Percentiles rank a stretch among this genome's conserved stretches.
phyloP scores from a whole-genome alignment of 1,140 invertebrate genomes.

The Bathynomus jamesi region DNA sequence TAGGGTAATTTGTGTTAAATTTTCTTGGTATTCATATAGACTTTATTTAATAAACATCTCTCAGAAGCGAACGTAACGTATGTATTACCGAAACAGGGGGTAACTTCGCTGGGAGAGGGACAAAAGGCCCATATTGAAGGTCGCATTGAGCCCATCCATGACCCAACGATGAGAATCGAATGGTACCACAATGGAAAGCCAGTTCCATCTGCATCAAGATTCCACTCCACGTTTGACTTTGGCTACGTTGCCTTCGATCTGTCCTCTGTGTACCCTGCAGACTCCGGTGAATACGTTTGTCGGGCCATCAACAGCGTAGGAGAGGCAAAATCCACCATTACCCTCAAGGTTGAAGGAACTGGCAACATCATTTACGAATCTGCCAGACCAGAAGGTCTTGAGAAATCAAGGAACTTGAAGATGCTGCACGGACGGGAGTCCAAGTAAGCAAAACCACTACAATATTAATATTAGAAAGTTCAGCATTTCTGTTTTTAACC shows the following conservation, averaged over 20 bases:
- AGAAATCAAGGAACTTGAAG: conserved; percentile 90
- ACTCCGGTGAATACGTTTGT: conserved; percentile 87
- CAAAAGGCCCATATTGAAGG: conserved; percentile 84
- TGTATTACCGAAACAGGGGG: too few species aligned
- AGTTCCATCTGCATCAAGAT: conserved; percentile 71
- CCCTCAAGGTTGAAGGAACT: conserved; percentile 54
- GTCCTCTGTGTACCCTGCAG: conserved; percentile 77
- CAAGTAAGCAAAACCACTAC: too few species aligned
- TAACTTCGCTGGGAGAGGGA: conserved; percentile 73
- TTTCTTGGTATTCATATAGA: too few species aligned
- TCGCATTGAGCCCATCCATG: conserved; percentile 82
- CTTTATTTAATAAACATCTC: too few species aligned
- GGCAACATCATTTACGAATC: conserved; percentile 86
- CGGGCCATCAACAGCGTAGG: conserved; percentile 80
- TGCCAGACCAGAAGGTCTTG: conserved; percentile 88
- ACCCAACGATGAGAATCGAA: conserved; percentile 80
- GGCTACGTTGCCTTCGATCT: conserved; percentile 91
- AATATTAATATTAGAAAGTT: too few species aligned
- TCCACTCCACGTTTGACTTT: conserved; percentile 91
- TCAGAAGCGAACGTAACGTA: too few species aligned
- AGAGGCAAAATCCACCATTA: conserved; percentile 49
- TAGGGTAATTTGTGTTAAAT: too few species aligned
- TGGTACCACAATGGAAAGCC: conserved; percentile 86
- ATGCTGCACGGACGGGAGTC: background rate
- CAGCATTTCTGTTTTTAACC: too few species aligned